phyloP scores from a whole-genome alignment of 2,888 invertebrate species.

The Leuctra nigra region DNA sequence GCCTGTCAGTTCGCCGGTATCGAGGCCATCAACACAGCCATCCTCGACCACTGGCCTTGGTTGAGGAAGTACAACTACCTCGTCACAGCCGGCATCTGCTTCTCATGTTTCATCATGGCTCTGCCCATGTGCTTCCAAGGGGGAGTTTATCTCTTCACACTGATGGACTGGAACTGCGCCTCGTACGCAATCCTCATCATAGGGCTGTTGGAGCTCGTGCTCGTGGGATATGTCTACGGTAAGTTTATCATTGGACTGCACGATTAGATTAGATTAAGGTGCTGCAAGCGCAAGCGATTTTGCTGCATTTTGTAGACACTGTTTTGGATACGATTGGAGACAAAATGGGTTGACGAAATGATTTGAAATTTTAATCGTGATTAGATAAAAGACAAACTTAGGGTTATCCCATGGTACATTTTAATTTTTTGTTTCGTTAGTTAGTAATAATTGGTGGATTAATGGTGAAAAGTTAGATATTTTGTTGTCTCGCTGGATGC shows the following conservation, averaged over 20 bases:
- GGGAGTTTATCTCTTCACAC: slow-evolving; percentile 63
- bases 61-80: slow-evolving; percentile 46
- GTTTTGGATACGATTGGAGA: too few species aligned
- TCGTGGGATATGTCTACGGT: slow-evolving; percentile 65
- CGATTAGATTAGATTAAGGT: background rate
- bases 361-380: too few species aligned
- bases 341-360: too few species aligned
- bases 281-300: too few species aligned
- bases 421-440: too few species aligned
- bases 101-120: slow-evolving; percentile 58
- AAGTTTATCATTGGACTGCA: slow-evolving; percentile 8
- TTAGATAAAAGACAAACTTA: too few species aligned
- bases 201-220: slow-evolving; percentile 58
- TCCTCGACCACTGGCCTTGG: slow-evolving; percentile 58
- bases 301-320: too few species aligned
- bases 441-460: too few species aligned
- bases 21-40: slow-evolving; percentile 61
- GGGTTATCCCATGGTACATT: too few species aligned
- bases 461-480: too few species aligned
- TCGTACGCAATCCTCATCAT: slow-evolving; percentile 68
- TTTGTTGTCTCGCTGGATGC: too few species aligned
- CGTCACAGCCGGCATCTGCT: slow-evolving; percentile 61
- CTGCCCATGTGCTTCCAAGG: slow-evolving; percentile 70
- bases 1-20: slow-evolving; percentile 58
- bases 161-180: slow-evolving; percentile 71